Evolutionary conservation across 2,888 invertebrate species (phyloP).

Genomic region (Dolichopus griseipennis): DNA sequence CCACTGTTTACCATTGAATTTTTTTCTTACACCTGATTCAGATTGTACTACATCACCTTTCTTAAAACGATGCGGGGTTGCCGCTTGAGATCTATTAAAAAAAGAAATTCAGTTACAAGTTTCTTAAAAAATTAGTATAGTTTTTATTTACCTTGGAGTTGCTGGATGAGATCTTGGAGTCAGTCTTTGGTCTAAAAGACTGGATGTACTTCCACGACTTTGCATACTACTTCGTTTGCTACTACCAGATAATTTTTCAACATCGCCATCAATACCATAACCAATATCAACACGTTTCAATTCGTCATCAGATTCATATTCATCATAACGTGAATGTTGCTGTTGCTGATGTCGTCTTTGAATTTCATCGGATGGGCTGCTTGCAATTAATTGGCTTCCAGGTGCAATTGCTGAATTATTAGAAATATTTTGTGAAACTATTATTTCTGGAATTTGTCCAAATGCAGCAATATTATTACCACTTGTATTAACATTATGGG

Average conservation of each 20-base stretch:
- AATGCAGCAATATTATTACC: slow-evolving; percentile 22
- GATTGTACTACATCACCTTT: slow-evolving; percentile 79
- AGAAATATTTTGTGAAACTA: slow-evolving; percentile 33
- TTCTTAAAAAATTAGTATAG: neutral
- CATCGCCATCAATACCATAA: slow-evolving; percentile 68
- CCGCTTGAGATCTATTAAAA: slow-evolving; percentile 67
- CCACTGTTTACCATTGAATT: slow-evolving; percentile 99
- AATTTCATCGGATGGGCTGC: slow-evolving; percentile 40
- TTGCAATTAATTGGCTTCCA: slow-evolving; percentile 16
- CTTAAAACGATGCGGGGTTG: slow-evolving; percentile 90
- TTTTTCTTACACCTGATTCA: slow-evolving; percentile 81
- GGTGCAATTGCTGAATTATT: slow-evolving; percentile 11
- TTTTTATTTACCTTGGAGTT: slow-evolving; percentile 60
- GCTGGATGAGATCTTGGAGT: slow-evolving; percentile 86
- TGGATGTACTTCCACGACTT: slow-evolving; percentile 84
- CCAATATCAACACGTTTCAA: slow-evolving; percentile 57
- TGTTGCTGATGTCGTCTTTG: slow-evolving; percentile 48
- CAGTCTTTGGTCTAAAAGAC: slow-evolving; percentile 71
- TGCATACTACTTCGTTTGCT: slow-evolving; percentile 86
- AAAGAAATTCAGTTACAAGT: no score
- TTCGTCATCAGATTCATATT: slow-evolving; percentile 84
- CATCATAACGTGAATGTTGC: slow-evolving; percentile 57
- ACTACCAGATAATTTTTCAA: slow-evolving; percentile 64
- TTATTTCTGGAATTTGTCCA: slow-evolving; percentile 34
- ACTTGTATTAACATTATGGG: slow-evolving; percentile 15